A percentile compares a stretch with the other conserved stretches of the same genome.
These are phyloP conservation scores for Nemapogon koenigi DNA, from an alignment of 2,888 invertebrate species.

Conservation along the genomic window DNA sequence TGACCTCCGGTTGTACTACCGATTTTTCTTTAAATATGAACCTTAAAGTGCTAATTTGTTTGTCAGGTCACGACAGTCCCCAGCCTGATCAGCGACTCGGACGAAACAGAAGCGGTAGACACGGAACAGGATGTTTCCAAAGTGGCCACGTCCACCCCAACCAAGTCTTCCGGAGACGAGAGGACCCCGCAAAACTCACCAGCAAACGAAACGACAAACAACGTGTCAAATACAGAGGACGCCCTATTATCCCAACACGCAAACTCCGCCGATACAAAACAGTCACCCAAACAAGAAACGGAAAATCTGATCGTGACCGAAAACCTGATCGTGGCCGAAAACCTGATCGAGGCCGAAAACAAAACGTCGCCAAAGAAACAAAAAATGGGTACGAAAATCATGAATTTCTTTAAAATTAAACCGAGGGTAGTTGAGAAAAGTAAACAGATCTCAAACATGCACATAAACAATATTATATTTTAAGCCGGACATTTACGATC, in stretches of 20 bases:
- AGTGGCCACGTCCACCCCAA: not conserved
- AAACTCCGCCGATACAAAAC: not conserved
- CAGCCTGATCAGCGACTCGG: no score
- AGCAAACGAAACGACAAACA: no score
- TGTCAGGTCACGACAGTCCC: no score
- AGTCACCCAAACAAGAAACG: not conserved
- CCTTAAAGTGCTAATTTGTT: no score
- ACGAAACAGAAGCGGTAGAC: no score
- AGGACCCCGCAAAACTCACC: no score
- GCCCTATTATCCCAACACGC: not conserved
- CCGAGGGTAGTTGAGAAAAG: conserved; percentile 11
- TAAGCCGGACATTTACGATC: no score
- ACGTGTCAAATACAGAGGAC: not conserved
- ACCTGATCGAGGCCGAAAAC: no score
- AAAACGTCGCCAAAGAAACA: conserved; percentile 26
- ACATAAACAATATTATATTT: no score
- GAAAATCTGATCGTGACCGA: conserved; percentile 1
- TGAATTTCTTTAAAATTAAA: conserved; percentile 21
- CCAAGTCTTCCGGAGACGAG: no score
- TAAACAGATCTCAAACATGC: not conserved
- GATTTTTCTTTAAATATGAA: no score
- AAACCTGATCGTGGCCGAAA: not conserved
- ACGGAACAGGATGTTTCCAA: not conserved
- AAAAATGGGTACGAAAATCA: conserved; percentile 40
- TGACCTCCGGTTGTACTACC: no score